Evolutionary conservation across 2,113 vertebrate genomes (phyloP).

Genomic region (Grammomys surdaster): DNA sequence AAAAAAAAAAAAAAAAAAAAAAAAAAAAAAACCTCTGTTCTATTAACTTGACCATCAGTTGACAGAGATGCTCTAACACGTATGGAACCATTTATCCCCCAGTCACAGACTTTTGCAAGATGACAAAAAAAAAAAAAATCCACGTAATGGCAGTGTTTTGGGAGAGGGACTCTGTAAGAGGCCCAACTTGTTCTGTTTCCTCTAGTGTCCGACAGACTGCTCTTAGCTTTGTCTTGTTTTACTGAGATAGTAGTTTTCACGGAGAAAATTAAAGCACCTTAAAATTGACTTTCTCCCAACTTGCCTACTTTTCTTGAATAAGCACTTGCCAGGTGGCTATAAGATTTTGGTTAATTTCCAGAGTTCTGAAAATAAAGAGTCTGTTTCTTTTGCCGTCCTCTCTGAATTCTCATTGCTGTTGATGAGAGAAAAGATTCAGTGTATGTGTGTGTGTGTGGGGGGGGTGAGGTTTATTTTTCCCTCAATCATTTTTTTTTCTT

Average conservation of each 20-base stretch:
- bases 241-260: not conserved
- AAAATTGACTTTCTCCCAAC: not conserved
- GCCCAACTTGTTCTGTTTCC: not conserved
- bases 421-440: not conserved
- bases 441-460: not conserved
- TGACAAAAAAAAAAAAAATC: not conserved
- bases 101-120: not conserved
- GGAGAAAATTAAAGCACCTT: not conserved
- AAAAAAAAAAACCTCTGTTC: not conserved
- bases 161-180: not conserved
- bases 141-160: not conserved
- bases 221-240: not conserved
- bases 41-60: not conserved
- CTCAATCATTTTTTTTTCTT: not conserved
- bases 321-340: not conserved
- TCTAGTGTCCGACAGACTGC: not conserved
- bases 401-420: not conserved
- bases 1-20: no score
- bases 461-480: not conserved
- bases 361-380: not conserved
- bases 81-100: not conserved
- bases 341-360: not conserved
- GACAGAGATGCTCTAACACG: not conserved
- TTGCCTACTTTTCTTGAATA: not conserved
- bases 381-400: not conserved